Conservation (phyloP, 2,797 vertebrate species). For the Platalea minor region DNA sequence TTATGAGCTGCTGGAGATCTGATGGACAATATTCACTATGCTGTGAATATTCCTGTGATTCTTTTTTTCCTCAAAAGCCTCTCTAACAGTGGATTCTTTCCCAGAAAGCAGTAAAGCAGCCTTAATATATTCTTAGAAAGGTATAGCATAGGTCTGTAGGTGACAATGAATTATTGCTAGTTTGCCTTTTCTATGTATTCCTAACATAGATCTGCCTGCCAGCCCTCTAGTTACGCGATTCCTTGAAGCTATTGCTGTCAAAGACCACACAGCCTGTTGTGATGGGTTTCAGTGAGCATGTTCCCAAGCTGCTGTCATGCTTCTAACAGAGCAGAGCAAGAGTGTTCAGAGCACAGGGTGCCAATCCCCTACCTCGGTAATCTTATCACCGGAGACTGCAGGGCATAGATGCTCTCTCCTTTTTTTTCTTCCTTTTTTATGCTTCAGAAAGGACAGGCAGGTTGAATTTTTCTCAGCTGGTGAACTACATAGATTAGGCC, state of each 20-base stretch:
- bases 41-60: background rate
- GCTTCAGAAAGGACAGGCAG: background rate
- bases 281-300: background rate
- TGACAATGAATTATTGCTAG: background rate
- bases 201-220: background rate
- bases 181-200: background rate
- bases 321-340: background rate
- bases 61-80: background rate
- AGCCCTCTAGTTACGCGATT: background rate
- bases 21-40: background rate
- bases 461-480: constrained; percentile 29
- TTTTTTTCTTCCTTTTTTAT: background rate
- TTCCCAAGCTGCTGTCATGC: background rate
- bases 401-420: background rate
- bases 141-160: background rate
- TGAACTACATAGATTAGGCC: constrained; percentile 37
- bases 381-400: background rate
- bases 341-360: background rate
- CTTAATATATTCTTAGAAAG: background rate
- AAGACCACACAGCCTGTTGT: background rate
- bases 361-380: background rate
- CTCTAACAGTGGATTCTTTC: background rate
- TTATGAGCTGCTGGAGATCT: background rate
- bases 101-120: background rate
- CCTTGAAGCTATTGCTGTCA: background rate